phyloP scores from a whole-genome alignment of 2,797 vertebrate genomes.

The Allobates femoralis region DNA sequence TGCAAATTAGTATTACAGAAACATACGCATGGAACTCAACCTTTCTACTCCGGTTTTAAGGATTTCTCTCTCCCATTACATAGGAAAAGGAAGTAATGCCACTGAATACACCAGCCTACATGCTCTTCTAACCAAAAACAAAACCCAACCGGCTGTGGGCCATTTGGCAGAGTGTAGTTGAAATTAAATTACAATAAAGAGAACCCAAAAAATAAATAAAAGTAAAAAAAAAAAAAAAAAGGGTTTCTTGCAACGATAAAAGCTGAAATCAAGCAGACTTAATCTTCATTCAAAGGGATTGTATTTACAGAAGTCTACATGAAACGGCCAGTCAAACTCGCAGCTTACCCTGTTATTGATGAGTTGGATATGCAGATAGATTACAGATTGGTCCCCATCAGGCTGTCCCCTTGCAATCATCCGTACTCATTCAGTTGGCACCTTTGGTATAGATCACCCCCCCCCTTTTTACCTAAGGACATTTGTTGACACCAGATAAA shows the following conservation, averaged over 20 bases:
- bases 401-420: constrained; percentile 53
- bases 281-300: constrained; percentile 82
- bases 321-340: constrained; percentile 65
- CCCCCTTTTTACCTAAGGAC: constrained; percentile 32
- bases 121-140: constrained; percentile 42
- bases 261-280: constrained; percentile 90
- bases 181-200: constrained; percentile 61
- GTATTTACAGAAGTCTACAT: constrained; percentile 84
- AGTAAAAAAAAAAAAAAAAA: constrained; percentile 67
- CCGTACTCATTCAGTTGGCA: constrained; percentile 58
- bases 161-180: constrained; percentile 48
- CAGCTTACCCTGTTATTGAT: constrained; percentile 63
- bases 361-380: constrained; percentile 63
- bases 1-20: constrained; percentile 51
- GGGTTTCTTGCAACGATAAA: constrained; percentile 81
- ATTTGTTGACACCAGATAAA: background rate
- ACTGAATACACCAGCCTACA: constrained; percentile 31
- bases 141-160: constrained; percentile 18
- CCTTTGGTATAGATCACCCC: constrained; percentile 58
- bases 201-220: too few species aligned
- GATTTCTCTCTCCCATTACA: constrained; percentile 24
- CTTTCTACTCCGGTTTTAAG: constrained; percentile 36
- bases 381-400: constrained; percentile 60
- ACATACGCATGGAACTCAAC: constrained; percentile 33
- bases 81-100: constrained; percentile 40